Base-by-base conservation (phyloP, 2,797 vertebrate genomes). In the Chelon labrosus region DNA sequence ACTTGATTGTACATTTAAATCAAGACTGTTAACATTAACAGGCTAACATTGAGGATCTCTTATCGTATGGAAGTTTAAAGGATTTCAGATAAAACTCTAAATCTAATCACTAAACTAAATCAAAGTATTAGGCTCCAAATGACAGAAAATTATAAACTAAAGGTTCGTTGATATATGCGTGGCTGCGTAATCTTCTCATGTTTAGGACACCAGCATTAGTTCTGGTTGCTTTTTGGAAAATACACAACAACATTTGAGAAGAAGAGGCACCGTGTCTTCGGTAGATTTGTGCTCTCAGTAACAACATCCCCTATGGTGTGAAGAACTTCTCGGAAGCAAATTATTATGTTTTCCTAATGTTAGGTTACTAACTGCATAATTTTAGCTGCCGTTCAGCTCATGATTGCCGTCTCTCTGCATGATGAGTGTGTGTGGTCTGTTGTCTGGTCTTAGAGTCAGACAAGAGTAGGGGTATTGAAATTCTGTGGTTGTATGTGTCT, bases 371-470 rank as follows among this genome's bases (percentile, higher is more conserved):
- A 77, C 82, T 65, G 70, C 76, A 83, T 91, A 69, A 80, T 88
- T 87, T 88, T 77, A 82, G 73, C 71, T 79, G 70, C 74, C 53
- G 77, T 65, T 79, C 39, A 79, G 60, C 72, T 77, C 62, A 83
- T 85, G 86, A 83, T 86, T 87, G 85, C 65, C 52, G 72, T 71
- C 71, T 89, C 52, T 55, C 58, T 52, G 47, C n/a, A 16, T 79
- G 79, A 76, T 75, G 66, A 79, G 78, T 80, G 85, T 74, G 81
- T 89, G 84, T 89, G 84, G 85, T 88, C 83, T 79, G 77, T 77
- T 77, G 70, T 69, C 49, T 77, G 27, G 63, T 73, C 72, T 88
- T 63, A 69, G 20, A 72, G 83, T 83, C 75, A 70, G 65, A 72
- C 51, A 70, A 60, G 59, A 75, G 62, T 66, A 50, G 52, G 66